Evolutionary conservation across 2,888 invertebrate species (phyloP).

Genomic region (Panzeria rudis): DNA sequence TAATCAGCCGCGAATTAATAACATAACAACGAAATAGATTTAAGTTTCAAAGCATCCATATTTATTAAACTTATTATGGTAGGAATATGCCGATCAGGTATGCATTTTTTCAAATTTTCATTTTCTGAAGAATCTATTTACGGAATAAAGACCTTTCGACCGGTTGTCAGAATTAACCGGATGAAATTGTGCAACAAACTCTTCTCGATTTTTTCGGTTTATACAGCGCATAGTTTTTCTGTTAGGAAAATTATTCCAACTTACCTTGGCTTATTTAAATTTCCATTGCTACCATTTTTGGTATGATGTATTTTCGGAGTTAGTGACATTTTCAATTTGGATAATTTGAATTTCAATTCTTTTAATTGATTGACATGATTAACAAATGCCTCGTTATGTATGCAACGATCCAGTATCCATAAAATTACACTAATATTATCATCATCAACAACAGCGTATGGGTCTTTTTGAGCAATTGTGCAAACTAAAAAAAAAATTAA

Average conservation of each 20-base stretch:
- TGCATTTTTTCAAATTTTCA: too few relatives aligned
- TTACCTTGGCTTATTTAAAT: conserved; percentile 82
- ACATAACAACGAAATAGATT: too few relatives aligned
- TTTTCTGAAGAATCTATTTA: too few relatives aligned
- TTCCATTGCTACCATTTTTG: conserved; percentile 78
- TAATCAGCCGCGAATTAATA: too few relatives aligned
- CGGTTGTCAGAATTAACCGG: too few relatives aligned
- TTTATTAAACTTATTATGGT: too few relatives aligned
- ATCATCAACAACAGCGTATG: conserved; percentile 80
- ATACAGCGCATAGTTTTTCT: background rate
- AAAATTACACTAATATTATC: conserved; percentile 81
- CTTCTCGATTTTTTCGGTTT: too few relatives aligned
- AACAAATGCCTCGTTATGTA: conserved; percentile 83
- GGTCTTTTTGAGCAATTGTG: conserved; percentile 79
- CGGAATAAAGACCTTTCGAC: too few relatives aligned
- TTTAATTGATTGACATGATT: conserved; percentile 82
- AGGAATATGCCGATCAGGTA: too few relatives aligned
- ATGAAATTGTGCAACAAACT: too few relatives aligned
- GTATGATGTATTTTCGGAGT: conserved; percentile 81
- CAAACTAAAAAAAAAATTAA: conserved; percentile 73
- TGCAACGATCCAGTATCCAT: conserved; percentile 83
- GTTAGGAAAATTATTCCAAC: conserved; percentile 7
- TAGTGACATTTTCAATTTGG: conserved; percentile 82
- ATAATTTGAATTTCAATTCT: conserved; percentile 82
- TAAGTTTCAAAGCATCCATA: too few relatives aligned